Percentiles rank a stretch among this genome's conserved stretches.
Evolutionary conservation across 2,113 vertebrate species (phyloP).

Genomic region (Mesoclemmys tuberculata): DNA sequence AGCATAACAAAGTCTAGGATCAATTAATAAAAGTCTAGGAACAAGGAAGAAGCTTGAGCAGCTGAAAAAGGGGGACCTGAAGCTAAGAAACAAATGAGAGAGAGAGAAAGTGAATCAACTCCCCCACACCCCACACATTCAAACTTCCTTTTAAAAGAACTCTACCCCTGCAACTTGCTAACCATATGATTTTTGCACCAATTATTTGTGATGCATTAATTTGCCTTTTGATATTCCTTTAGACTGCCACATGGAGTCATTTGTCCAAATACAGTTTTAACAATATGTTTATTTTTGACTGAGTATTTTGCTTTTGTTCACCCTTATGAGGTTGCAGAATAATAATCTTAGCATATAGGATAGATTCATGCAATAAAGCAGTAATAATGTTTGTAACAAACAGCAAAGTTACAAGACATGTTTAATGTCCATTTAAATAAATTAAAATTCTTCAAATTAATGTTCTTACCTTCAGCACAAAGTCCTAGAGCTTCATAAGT

Average conservation of each 20-base stretch:
- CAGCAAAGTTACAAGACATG: not conserved
- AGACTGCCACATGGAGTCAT: not conserved
- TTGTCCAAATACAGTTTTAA: not conserved
- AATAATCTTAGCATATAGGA: not conserved
- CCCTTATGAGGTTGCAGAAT: not conserved
- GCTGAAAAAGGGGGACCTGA: not conserved
- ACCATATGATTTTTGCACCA: fast-evolving
- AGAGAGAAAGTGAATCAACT: not conserved
- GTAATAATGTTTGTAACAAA: not conserved
- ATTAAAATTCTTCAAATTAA: not conserved
- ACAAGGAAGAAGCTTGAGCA: not conserved
- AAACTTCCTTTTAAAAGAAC: not conserved
- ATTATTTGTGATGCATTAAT: not conserved
- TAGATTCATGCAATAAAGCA: not conserved
- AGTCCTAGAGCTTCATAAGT: conserved; percentile 96
- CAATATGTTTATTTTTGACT: not conserved
- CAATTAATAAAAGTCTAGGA: not conserved
- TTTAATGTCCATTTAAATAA: not conserved
- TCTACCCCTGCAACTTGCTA: not conserved
- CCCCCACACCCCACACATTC: too few species aligned
- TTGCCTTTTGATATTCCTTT: not conserved
- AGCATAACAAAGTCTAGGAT: not conserved
- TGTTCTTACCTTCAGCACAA: conserved; percentile 88
- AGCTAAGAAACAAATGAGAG: not conserved
- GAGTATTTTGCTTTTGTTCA: not conserved